Conservation (phyloP, 1,140 invertebrate genomes). For the Melipona quadrifasciata region DNA sequence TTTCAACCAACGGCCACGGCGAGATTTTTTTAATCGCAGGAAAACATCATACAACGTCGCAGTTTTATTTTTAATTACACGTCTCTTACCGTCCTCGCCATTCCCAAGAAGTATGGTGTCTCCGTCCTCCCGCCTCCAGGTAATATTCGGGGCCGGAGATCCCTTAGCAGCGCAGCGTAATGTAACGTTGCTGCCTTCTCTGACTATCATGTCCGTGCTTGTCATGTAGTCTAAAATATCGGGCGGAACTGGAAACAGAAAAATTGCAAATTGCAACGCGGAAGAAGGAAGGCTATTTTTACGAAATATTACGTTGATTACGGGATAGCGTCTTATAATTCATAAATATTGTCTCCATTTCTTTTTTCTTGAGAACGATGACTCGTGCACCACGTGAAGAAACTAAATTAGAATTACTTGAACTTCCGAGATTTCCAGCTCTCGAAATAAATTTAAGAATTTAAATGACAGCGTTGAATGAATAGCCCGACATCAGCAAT, state of each 20-base stretch:
- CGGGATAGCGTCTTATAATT: too few relatives aligned
- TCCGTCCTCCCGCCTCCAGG: slow-evolving; percentile 91
- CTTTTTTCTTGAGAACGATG: too few relatives aligned
- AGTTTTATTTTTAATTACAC: neutral
- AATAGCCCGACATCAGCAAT: neutral
- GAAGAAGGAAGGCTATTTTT: too few relatives aligned
- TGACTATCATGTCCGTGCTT: slow-evolving; percentile 92
- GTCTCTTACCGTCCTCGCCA: slow-evolving; percentile 83
- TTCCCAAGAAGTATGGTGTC: slow-evolving; percentile 84
- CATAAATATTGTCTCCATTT: too few relatives aligned
- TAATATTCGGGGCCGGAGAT: slow-evolving; percentile 90
- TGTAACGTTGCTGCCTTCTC: slow-evolving; percentile 92
- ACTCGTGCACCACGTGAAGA: too few relatives aligned
- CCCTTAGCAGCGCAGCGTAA: slow-evolving; percentile 91
- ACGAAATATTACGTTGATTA: neutral
- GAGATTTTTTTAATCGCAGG: too few relatives aligned
- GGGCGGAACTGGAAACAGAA: slow-evolving; percentile 88
- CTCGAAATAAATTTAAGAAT: too few relatives aligned
- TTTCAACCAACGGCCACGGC: too few relatives aligned
- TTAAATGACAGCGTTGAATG: too few relatives aligned
- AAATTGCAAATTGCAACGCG: neutral
- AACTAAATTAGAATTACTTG: too few relatives aligned
- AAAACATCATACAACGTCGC: too few relatives aligned
- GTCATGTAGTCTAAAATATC: slow-evolving; percentile 92
- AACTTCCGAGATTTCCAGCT: too few relatives aligned